Evolutionary conservation across 2,797 vertebrate genomes (phyloP).

Genomic region (Enteromius paludinosus): DNA sequence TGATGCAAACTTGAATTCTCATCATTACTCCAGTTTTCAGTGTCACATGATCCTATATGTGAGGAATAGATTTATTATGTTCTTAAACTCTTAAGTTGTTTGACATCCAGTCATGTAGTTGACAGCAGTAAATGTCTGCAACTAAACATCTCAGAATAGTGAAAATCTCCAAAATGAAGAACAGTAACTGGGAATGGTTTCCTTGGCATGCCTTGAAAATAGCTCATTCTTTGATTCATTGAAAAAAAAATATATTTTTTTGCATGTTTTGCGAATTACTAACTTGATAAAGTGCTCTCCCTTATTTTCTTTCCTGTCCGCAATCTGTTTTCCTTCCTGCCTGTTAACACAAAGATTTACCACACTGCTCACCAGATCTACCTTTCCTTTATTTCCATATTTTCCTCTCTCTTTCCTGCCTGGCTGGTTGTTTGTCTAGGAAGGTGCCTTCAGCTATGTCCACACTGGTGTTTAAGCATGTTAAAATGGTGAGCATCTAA

Average conservation of each 20-base stretch:
- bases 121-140: neutral
- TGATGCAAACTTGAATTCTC: too few relatives aligned
- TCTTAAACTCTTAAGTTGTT: too few relatives aligned
- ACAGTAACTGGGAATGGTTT: conserved; percentile 1
- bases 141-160: neutral
- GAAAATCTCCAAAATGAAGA: neutral
- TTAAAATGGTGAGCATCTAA: conserved; percentile 20
- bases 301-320: conserved; percentile 28
- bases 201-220: conserved; percentile 24
- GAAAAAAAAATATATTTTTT: neutral
- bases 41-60: neutral
- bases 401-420: neutral
- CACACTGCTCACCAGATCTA: neutral
- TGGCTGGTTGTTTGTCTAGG: conserved; percentile 26
- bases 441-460: conserved; percentile 27
- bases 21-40: neutral
- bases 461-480: conserved; percentile 22
- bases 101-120: neutral
- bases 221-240: conserved; percentile 15
- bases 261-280: neutral
- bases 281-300: conserved; percentile 19
- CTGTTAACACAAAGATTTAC: conserved; percentile 43
- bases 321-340: conserved; percentile 39
- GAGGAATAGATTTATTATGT: too few relatives aligned
- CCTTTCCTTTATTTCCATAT: conserved; percentile 1